A percentile compares a stretch with the other conserved stretches of the same genome.
phyloP scores from a whole-genome alignment of 2,113 vertebrate genomes.

The Dolichallabes microphthalmus region DNA sequence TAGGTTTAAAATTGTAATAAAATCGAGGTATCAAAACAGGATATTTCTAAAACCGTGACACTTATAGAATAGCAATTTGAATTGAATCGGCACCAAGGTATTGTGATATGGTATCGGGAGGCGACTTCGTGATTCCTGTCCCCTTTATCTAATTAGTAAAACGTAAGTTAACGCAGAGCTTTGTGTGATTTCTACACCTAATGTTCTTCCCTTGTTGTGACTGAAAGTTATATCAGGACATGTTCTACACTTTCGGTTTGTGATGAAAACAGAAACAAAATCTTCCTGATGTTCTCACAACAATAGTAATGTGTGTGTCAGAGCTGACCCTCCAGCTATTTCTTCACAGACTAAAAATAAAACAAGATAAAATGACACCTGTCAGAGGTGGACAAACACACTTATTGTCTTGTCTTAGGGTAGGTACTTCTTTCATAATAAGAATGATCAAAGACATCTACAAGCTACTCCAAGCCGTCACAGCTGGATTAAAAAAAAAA shows the following conservation, averaged over 20 bases:
- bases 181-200: too few relatives aligned
- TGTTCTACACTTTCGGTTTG: not conserved
- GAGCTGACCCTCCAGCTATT: not conserved
- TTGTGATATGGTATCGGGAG: too few relatives aligned
- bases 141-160: too few relatives aligned
- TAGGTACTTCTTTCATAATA: not conserved
- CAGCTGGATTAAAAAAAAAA: too few relatives aligned
- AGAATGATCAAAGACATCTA: not conserved
- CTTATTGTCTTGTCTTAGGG: not conserved
- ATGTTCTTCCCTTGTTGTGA: too few relatives aligned
- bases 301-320: not conserved
- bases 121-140: too few relatives aligned
- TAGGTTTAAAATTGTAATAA: too few relatives aligned
- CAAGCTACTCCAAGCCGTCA: not conserved
- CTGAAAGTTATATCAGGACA: not conserved
- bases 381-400: not conserved
- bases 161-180: too few relatives aligned
- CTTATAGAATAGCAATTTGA: too few relatives aligned
- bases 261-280: not conserved
- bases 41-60: too few relatives aligned
- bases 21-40: too few relatives aligned
- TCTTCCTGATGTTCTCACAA: not conserved
- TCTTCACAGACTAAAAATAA: not conserved
- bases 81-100: too few relatives aligned
- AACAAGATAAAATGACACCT: not conserved